Conservation (phyloP, 2,888 invertebrate genomes). For the Oscheius sp. region DNA sequence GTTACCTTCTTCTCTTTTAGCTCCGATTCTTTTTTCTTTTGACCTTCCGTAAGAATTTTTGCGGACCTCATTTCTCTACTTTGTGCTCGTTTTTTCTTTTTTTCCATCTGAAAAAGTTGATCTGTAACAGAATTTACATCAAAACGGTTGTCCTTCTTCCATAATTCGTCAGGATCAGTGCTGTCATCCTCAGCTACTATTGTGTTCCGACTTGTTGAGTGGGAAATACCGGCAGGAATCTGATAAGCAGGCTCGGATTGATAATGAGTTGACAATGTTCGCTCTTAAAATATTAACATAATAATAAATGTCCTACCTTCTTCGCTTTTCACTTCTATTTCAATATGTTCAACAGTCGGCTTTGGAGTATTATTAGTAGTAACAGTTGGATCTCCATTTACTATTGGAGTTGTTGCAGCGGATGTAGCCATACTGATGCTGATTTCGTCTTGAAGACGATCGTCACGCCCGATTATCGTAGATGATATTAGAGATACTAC, state of each 20-base stretch:
- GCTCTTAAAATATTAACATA: background rate
- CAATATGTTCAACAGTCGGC: background rate
- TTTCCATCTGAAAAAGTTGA: background rate
- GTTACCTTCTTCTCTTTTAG: constrained; percentile 32
- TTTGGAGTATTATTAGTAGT: background rate
- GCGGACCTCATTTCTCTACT: constrained; percentile 8
- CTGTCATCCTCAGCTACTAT: constrained; percentile 7
- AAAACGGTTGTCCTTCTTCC: constrained; percentile 10
- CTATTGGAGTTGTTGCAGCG: background rate
- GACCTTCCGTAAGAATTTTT: constrained; percentile 1
- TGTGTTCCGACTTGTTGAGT: background rate
- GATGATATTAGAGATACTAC: constrained; percentile 12
- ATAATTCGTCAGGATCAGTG: constrained; percentile 20
- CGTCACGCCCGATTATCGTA: constrained; percentile 10
- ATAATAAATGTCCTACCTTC: background rate
- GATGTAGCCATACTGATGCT: constrained; percentile 8
- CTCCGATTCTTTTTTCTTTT: constrained; percentile 32
- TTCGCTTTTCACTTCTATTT: background rate
- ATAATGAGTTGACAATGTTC: constrained; percentile 5
- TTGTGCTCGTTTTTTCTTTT: constrained; percentile 6
- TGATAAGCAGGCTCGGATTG: constrained; percentile 1
- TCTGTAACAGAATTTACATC: background rate
- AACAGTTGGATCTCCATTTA: background rate
- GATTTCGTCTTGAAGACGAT: background rate
- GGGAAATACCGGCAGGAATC: background rate